Evolutionary conservation across 1,140 invertebrate genomes (phyloP), one percentile per base, ranked within the genome.

Genomic region (Eumaeus atala): DNA sequence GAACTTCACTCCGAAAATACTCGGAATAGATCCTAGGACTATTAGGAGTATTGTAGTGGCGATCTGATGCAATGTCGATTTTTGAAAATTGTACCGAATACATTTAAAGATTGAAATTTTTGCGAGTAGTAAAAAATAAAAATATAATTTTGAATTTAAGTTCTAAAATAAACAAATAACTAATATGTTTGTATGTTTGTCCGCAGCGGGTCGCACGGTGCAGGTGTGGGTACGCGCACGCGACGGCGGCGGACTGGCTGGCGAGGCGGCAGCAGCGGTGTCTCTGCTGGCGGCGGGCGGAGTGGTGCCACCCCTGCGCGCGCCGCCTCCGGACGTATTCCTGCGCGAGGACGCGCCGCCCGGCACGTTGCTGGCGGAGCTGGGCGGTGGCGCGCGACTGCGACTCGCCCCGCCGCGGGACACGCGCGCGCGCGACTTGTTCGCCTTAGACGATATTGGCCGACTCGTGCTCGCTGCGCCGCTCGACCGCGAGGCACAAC

Each of bases 171-270:
- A 28, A 28, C 2, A 28, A 28, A 6, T 28, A 28, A 3, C 2
- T 28, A 28, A 28, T 28, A 28, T 28, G n/a, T 28, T 3, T 28
- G 21, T 28, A 28, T 36, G 14, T n/a, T n/a, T 33, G 54, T 61
- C 59, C 89, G 54, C 84, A 95, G 94, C 92, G 76, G 93, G 93
- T 66, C 90, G 95, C 87, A 89, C 93, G 9, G 94, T 95, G 76
- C 95, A 97, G 87, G 93, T 97, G 68, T 98, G 97, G 87, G 92
- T 98, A 21, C 91, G 94, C 51, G 96, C 95, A 5, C 91, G 90
- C 53, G 96, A 98, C 84, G 89, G 89, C 64, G 95, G 95, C 16
- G 86, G 88, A 21, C 92, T 91, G 7, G 87, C 91, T 10, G 90
- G 18, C 91, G 96, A 81, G 90, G 92, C 34, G 92, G 93, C 96